Evolutionary conservation across 1,140 invertebrate genomes (phyloP).

Genomic region (Hermetia illucens): DNA sequence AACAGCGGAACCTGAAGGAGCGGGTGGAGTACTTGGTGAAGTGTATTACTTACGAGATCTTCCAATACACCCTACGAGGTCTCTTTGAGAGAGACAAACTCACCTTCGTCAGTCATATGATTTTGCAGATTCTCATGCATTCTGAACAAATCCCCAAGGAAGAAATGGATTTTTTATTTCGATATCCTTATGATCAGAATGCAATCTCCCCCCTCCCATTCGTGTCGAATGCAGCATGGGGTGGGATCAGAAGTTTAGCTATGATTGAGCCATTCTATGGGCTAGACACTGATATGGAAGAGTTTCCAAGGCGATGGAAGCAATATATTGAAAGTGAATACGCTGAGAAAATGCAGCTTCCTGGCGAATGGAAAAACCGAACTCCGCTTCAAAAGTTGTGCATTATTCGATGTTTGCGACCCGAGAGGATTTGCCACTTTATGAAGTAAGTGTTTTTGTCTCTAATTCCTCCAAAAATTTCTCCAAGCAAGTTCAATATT

Average conservation of each 20-base stretch:
- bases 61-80: slow-evolving; percentile 79
- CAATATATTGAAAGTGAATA: slow-evolving; percentile 84
- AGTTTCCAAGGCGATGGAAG: slow-evolving; percentile 81
- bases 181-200: slow-evolving; percentile 54
- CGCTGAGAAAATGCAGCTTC: slow-evolving; percentile 87
- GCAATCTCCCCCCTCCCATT: slow-evolving; percentile 71
- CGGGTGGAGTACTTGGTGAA: slow-evolving; percentile 71
- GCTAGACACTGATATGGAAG: slow-evolving; percentile 88
- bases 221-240: slow-evolving; percentile 69
- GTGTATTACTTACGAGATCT: slow-evolving; percentile 77
- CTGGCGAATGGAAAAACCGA: slow-evolving; percentile 94
- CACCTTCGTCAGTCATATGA: slow-evolving; percentile 80
- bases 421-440: slow-evolving; percentile 45
- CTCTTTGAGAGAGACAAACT: slow-evolving; percentile 90
- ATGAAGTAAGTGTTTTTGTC: slow-evolving; percentile 14
- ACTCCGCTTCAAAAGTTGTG: slow-evolving; percentile 74
- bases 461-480: neutral
- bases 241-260: slow-evolving; percentile 70
- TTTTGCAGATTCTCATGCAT: slow-evolving; percentile 56
- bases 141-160: slow-evolving; percentile 50
- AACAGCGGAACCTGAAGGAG: slow-evolving; percentile 46
- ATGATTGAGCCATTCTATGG: slow-evolving; percentile 73
- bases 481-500: neutral
- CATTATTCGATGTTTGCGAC: slow-evolving; percentile 77
- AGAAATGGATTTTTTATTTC: slow-evolving; percentile 81